Evolutionary conservation across 2,797 vertebrate species (phyloP).

Genomic region (Geotrypetes seraphini): DNA sequence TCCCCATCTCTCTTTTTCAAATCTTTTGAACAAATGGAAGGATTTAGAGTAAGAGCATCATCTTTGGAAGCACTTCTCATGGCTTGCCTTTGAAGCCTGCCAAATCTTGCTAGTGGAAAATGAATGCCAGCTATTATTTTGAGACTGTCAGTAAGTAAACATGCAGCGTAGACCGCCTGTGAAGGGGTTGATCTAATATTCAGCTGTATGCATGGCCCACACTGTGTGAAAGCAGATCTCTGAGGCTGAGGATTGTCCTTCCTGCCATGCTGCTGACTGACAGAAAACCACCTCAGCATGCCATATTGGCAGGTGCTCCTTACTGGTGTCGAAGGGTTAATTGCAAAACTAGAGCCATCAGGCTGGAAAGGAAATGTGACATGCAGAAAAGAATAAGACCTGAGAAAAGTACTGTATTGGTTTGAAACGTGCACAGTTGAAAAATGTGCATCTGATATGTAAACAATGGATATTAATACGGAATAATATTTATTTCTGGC

Average conservation of each 20-base stretch:
- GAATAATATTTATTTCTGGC: too few species aligned
- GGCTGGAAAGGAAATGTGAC: not conserved
- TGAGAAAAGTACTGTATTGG: not conserved
- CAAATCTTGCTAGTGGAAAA: slow-evolving; percentile 17
- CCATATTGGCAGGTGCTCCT: too few species aligned
- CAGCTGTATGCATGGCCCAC: slow-evolving; percentile 37
- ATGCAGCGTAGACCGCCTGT: slow-evolving; percentile 16
- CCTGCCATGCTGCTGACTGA: not conserved
- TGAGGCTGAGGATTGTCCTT: slow-evolving; percentile 17
- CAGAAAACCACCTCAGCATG: too few species aligned
- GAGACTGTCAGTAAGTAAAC: too few species aligned
- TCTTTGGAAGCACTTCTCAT: too few species aligned
- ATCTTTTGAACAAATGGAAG: too few species aligned
- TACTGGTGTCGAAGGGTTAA: not conserved
- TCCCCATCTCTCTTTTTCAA: too few species aligned
- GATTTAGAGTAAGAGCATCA: too few species aligned
- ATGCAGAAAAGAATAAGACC: not conserved
- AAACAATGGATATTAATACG: too few species aligned
- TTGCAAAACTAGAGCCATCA: not conserved
- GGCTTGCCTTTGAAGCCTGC: slow-evolving; percentile 10
- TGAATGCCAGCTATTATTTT: slow-evolving; percentile 36
- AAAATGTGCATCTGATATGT: not conserved
- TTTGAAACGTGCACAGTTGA: not conserved
- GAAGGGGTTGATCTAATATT: slow-evolving; percentile 34
- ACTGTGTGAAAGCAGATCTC: slow-evolving; percentile 12